Evolutionary conservation across 2,888 invertebrate genomes (phyloP), one percentile per base, ranked within the genome.

Genomic region (Eristalinus aeneus): DNA sequence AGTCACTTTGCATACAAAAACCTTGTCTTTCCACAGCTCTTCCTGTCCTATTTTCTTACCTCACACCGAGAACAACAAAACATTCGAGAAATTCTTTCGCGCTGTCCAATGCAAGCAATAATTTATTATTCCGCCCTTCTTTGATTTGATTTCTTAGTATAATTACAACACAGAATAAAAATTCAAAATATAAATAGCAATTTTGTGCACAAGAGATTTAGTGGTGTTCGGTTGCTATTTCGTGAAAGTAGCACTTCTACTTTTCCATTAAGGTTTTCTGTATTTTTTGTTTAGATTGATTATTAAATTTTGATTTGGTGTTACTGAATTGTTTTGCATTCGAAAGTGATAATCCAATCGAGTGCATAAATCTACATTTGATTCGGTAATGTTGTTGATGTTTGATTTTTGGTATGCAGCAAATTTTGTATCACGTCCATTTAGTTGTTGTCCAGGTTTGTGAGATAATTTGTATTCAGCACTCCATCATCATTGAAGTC

Each of bases 401-500:
- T 22, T 63, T 32, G 34, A 4, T 27, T 67, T 68, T 72, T 72
- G 72, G 72, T 72, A 78, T 78, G 22, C 27, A 75, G 71, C 61
- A 60, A 71, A 74, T 16, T 16, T 12, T 6, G 5, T 22, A 53
- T 54, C 22, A 27, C 20, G 5, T 20, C 23, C 74, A 39, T 75
- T 69, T 80, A 86, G 54, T 86, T 86, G n/a, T 82, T 82, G 34
- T 86, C 82, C 65, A 86, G 71, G 23, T 74, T 77, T 54, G 16
- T 65, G n/a, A 86, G 56, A 82, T 86, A 86, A 22, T 86, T 77
- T 64, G 56, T 73, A 74, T 77, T 77, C 3, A 96, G 93, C 74
- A 96, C 94, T 12, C 96, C 96, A 79, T 96, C 95, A 16, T 93
- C 94, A 90, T 96, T 94, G 39, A 96, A 94, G 91, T 97, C 97